Evolutionary conservation across 2,797 vertebrate species (phyloP).

Genomic region (Oophaga sylvatica): DNA sequence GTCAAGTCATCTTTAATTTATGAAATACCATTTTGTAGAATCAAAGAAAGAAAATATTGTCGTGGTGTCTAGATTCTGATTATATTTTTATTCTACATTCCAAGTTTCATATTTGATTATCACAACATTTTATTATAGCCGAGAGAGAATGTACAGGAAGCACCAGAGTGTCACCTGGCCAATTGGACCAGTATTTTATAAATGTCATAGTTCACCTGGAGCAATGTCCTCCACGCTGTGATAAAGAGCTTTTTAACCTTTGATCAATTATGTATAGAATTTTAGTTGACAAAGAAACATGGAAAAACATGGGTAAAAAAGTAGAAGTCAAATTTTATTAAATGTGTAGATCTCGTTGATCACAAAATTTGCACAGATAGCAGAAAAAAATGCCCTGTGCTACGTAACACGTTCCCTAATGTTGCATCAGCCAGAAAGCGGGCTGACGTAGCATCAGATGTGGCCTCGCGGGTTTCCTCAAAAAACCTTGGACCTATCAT

Average conservation of each 20-base stretch:
- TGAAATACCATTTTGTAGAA: constrained; percentile 1
- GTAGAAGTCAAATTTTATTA: no score
- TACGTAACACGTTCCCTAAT: no score
- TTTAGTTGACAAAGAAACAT: neutral
- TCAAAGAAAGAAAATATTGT: neutral
- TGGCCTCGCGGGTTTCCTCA: no score
- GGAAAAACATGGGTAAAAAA: neutral
- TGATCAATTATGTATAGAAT: constrained; percentile 10
- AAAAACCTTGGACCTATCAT: no score
- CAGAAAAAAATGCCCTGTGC: no score
- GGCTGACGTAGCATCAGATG: no score
- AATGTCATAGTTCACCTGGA: neutral
- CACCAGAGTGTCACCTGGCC: neutral
- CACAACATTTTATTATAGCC: neutral
- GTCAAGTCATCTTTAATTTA: neutral
- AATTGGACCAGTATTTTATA: constrained; percentile 26
- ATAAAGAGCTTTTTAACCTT: neutral
- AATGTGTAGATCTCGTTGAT: no score
- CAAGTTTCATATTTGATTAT: constrained; percentile 16
- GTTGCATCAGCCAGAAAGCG: no score
- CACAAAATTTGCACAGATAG: no score
- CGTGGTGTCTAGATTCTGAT: neutral
- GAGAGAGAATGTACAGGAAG: neutral
- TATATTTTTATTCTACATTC: constrained; percentile 13
- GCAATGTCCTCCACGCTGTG: neutral